Base-by-base conservation (phyloP, 2,113 vertebrate genomes). In the Lasiurus borealis region DNA sequence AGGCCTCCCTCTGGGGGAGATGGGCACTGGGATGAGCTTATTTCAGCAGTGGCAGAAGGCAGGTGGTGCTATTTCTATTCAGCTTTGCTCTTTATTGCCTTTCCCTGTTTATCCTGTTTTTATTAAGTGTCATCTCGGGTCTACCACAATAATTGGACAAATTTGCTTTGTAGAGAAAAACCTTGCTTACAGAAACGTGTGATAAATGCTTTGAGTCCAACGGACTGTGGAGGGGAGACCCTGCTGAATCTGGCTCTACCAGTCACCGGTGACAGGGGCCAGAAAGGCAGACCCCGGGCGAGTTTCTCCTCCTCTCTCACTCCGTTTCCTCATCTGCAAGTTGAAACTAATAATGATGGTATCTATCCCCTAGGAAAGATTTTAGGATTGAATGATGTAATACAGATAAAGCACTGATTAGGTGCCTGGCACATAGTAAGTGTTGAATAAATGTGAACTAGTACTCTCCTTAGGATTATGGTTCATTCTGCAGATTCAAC, bases 41-140 rank as follows among this genome's bases (percentile, higher is more conserved):
- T 44, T 14, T 52, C 25, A 36, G 59, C 40, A 46, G 52, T 4
- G 5, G 85, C 29, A 10, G 23, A 31, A 27, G 76, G 34, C 44
- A 16, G n/a, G 29, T 19, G 11, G 52, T 85, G 62, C 34, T 27
- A 0, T 81, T 94, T 77, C 68, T 44, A 3, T 21, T 78, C 44
- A 7, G 29, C 27, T 69, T 77, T 73, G n/a, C 19, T 80, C 69
- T 66, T 44, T 48, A 21, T 71, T 85, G 71, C 83, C 52, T 91
- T 57, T 40, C 69, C 57, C 73, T 76, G 5, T 94, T 78, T 92
- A 80, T 85, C 64, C 48, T 78, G 48, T 75, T 48, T 88, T 96
- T 88, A 77, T 88, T 78, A 82, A 91, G 87, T 95, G 87, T 93
- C 48, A 57, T 95, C 88, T 77, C 57, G 75, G 40, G 7, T 86